Evolutionary conservation across 2,797 vertebrate genomes (phyloP).

Genomic region (Myotis myotis): DNA sequence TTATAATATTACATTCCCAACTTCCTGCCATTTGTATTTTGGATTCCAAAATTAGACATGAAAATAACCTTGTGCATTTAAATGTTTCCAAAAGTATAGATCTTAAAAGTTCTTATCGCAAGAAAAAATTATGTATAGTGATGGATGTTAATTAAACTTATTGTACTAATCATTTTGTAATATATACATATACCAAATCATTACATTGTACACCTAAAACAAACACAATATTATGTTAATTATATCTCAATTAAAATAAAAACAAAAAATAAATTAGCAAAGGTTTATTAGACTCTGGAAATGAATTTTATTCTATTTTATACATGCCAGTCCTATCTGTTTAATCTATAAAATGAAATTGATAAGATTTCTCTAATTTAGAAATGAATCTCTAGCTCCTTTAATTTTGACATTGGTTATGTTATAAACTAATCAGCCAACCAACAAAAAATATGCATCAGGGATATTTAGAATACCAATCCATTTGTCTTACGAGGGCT

Average conservation of each 20-base stretch:
- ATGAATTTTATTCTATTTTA: background rate
- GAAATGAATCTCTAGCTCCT: background rate
- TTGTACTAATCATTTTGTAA: background rate
- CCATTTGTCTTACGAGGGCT: background rate
- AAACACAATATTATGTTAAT: background rate
- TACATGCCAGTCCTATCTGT: background rate
- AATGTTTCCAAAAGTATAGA: background rate
- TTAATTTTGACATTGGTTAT: background rate
- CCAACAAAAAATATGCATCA: background rate
- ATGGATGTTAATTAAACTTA: background rate
- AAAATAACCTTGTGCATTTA: background rate
- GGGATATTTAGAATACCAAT: background rate
- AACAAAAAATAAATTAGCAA: background rate
- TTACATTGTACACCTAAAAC: background rate
- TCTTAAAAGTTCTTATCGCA: background rate
- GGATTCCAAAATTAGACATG: background rate
- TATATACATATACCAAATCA: background rate
- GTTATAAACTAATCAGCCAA: background rate
- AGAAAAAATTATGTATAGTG: background rate
- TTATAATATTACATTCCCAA: background rate
- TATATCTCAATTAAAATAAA: background rate
- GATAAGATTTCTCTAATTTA: background rate
- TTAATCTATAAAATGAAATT: background rate
- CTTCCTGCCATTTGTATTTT: background rate
- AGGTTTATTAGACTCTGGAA: background rate